These are phyloP conservation scores for Halocaridina rubra DNA, from an alignment of 2,888 invertebrate genomes.

Conservation along the genomic window DNA sequence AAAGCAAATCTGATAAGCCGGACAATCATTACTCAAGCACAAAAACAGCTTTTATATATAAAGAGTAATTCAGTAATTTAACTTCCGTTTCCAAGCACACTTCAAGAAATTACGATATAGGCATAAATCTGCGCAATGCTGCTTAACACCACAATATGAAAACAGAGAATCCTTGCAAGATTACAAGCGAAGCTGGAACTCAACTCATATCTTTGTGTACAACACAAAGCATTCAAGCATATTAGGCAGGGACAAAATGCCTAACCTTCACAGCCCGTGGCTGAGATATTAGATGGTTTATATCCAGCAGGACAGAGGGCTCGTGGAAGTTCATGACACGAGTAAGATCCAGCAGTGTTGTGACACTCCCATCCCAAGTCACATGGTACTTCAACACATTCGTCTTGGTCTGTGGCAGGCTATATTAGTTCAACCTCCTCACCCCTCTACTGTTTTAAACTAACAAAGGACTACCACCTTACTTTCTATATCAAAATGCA, in stretches of 20 bases:
- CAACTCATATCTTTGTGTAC: neutral
- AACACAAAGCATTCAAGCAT: conserved; percentile 5
- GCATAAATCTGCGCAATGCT: no score
- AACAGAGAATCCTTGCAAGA: neutral
- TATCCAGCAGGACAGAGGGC: conserved; percentile 52
- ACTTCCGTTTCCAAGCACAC: no score
- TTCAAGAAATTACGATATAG: no score
- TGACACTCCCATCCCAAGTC: conserved; percentile 42
- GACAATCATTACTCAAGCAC: no score
- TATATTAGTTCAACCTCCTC: neutral
- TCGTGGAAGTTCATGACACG: conserved; percentile 33
- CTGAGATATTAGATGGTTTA: conserved; percentile 35
- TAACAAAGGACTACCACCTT: no score
- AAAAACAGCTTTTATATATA: no score
- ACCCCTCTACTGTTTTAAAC: neutral
- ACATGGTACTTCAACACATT: conserved; percentile 40
- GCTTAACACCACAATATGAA: no score
- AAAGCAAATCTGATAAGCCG: no score
- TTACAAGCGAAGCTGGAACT: neutral
- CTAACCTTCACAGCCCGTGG: conserved; percentile 52
- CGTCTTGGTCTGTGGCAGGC: conserved; percentile 40
- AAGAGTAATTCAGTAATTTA: no score
- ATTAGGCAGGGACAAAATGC: neutral
- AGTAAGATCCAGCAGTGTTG: conserved; percentile 45
- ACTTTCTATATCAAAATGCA: no score